Base-by-base conservation (phyloP, 2,113 vertebrate species). In the Oreocharis arfaki region DNA sequence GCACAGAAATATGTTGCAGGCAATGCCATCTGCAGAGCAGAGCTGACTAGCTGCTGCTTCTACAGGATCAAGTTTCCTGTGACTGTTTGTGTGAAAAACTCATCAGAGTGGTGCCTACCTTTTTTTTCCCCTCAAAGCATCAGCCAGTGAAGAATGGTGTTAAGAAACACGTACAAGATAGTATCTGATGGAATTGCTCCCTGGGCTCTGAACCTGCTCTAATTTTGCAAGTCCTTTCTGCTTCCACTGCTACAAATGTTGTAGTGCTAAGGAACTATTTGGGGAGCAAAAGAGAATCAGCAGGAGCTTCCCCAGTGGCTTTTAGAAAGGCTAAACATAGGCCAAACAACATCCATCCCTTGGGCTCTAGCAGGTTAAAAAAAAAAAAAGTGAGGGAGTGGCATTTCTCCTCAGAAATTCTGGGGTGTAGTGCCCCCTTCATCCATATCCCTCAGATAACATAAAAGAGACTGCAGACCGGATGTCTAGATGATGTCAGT, bases 11-110 rank as follows among this genome's bases (percentile, higher is more conserved):
- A 92, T 91, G 90, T 94, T 95, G 65, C 88, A 93, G 78, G 95
- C 95, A 90, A 20, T 91, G 86, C 96, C 94, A 96, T 97, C 96
- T 97, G 97, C 71, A 89, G 86, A 87, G 50, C 46, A 52, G 90
- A 93, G 64, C 87, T 93, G 73, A 78, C 56, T 94, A 70, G 95
- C 87, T 87, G 42, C 50, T 69, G 4, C 73, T 85, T 95, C 52
- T 70, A 21, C 41, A 84, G 57, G 59, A 96, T 88, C 64, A 73
- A 69, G 76, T 80, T 90, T 89, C 75, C 73, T 89, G 65, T 87
- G 61, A 63, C 68, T 84, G n/a, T 73, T n/a, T 79, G 18, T 88
- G 64, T 24, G 33, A 88, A 91, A 63, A 82, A 82, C 50, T 77
- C n/a, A 76, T 57, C 32, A 0, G 1, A 82, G 78, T 24, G 27